Evolutionary conservation across 23 tunicate species (phyloP), one percentile per base, ranked within the genome.

Genomic region (Corella eumyota): DNA sequence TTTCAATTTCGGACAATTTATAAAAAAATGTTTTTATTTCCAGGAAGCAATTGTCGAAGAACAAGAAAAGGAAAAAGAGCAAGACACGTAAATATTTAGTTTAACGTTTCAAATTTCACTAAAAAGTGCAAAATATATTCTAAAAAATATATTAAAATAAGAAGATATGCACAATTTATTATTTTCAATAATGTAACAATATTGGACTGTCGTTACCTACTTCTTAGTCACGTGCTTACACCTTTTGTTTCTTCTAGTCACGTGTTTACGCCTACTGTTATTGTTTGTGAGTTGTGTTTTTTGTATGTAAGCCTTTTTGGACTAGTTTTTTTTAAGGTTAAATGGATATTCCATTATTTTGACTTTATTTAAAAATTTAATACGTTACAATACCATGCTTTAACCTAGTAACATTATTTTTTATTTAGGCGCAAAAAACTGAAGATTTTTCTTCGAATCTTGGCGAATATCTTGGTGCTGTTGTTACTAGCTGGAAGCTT

Each of bases 41-140:
- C 56, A 71, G 77, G 87, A 79, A 36, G 52, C 87, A 2, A 70
- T 79, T 35, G 87, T 79, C 11, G 87, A 79, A 50, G 87, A 79
- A 45, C 87, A 79, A 53, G 84, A 77, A 46, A 70, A 79, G 54
- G 77, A 79, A 51, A 70, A 69, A 53, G 52, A 79, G 53, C 34
- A 74, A 65, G 53, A 63, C 36, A 62, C 23, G 77, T 69, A 56
- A n/a, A n/a, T n/a, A n/a, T n/a, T n/a, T n/a, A n/a, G n/a, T n/a
- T n/a, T n/a, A n/a, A n/a, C n/a, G n/a, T n/a, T n/a, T n/a, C n/a
- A n/a, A n/a, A n/a, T n/a, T n/a, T n/a, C n/a, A n/a, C n/a, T n/a
- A n/a, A n/a, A n/a, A n/a, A n/a, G n/a, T n/a, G n/a, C n/a, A n/a
- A n/a, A n/a, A n/a, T n/a, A n/a, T n/a, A n/a, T n/a, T n/a, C n/a